Percentiles rank a stretch among this genome's conserved stretches.
phyloP scores from a whole-genome alignment of 92 coral and sea anemone species.

The Parazoanthus darwini region DNA sequence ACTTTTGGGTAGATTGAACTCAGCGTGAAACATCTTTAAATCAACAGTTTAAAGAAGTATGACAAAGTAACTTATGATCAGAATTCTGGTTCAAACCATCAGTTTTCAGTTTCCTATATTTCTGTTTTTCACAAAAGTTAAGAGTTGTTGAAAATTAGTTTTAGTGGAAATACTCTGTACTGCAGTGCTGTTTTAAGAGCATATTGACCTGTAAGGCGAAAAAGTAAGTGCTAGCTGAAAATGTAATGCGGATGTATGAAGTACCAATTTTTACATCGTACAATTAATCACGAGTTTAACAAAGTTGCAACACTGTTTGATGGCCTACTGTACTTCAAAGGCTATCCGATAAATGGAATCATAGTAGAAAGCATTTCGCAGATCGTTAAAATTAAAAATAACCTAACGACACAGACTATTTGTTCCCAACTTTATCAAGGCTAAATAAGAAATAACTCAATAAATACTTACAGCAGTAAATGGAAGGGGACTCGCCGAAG shows the following conservation, averaged over 20 bases:
- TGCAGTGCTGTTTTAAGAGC: background rate
- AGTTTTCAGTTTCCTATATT: background rate
- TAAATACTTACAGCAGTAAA: background rate
- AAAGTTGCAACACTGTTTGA: background rate
- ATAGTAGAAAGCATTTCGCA: background rate
- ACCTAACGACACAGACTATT: background rate
- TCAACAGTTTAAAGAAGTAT: background rate
- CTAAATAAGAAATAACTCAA: too few relatives aligned
- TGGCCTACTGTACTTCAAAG: background rate
- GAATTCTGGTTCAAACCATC: background rate
- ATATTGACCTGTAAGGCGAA: background rate
- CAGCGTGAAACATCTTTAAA: background rate
- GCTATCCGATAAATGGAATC: background rate
- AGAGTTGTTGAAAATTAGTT: background rate
- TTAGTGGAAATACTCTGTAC: too few relatives aligned
- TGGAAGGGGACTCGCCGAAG: background rate
- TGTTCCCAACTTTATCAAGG: too few relatives aligned
- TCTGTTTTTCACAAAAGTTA: background rate
- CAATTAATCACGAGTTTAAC: background rate
- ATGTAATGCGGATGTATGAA: too few relatives aligned
- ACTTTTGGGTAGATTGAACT: background rate
- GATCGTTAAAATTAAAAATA: too few relatives aligned
- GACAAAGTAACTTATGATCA: background rate
- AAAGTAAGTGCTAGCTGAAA: too few relatives aligned
- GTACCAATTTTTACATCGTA: background rate